These are phyloP conservation scores for Phyllotreta striolata DNA, from an alignment of 2,888 invertebrate genomes.

Conservation along the genomic window DNA sequence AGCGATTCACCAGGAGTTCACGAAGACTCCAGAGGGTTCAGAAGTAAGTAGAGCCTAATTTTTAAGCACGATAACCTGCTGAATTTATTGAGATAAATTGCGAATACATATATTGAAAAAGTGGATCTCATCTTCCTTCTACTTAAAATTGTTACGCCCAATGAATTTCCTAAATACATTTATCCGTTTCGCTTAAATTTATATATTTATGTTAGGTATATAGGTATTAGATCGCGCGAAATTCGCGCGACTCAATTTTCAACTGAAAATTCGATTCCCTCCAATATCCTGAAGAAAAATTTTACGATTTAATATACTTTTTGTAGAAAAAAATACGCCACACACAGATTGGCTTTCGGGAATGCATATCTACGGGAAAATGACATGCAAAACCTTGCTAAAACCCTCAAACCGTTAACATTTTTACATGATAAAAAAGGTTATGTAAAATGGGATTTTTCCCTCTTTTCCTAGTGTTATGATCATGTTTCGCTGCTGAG, in stretches of 20 bases:
- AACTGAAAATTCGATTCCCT: slow-evolving; percentile 11
- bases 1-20: slow-evolving; percentile 58
- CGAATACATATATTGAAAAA: too few relatives aligned
- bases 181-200: neutral
- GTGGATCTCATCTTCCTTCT: too few relatives aligned
- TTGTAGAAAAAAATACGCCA: slow-evolving; percentile 2
- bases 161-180: neutral
- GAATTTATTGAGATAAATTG: neutral
- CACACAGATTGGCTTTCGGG: slow-evolving; percentile 15
- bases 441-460: slow-evolving; percentile 53
- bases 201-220: slow-evolving; percentile 11
- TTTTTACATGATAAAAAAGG: slow-evolving; percentile 57
- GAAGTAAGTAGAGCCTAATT: slow-evolving; percentile 64
- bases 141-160: slow-evolving; percentile 2
- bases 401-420: slow-evolving; percentile 53
- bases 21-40: slow-evolving; percentile 64
- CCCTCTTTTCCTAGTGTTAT: slow-evolving; percentile 52
- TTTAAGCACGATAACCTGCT: neutral
- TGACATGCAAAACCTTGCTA: slow-evolving; percentile 46
- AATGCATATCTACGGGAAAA: slow-evolving; percentile 35
- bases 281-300: slow-evolving; percentile 17
- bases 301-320: slow-evolving; percentile 23
- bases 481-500: slow-evolving; percentile 54
- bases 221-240: neutral
- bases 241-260: slow-evolving; percentile 2